Evolutionary conservation across 1,140 invertebrate genomes (phyloP), one percentile per base, ranked within the genome.

Genomic region (Aphelenchoides avenae): DNA sequence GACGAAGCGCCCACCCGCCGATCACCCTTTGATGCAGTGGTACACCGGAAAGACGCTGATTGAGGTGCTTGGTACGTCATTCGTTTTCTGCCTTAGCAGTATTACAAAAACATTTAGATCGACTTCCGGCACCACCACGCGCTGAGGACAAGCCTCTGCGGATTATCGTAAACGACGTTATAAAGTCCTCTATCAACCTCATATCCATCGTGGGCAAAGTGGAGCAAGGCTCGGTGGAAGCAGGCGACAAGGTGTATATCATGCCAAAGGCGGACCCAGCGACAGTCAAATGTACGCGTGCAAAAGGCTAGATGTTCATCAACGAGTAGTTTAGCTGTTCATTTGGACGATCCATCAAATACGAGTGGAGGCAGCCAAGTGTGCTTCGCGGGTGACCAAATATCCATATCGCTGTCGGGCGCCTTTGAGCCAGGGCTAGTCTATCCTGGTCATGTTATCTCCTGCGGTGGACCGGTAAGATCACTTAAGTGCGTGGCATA

Each of bases 381-480:
- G 81, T 54, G 85, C 85, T 97, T 94, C 83, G 92, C 93, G 60
- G 94, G 93, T 27, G 93, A 98, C 80, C 88, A 91, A 79, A 85
- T 89, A 0, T 84, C 84, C 27, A 77, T 94, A 0, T 89, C 86
- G 6, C 66, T 98, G 6, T 83, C 85, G 5, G 89, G 89, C 31
- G 83, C 80, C 42, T 83, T 84, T 65, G 79, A 81, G 40, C 71
- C 70, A 66, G 91, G 89, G 78, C 84, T 96, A 13, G 83, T 84
- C 27, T 83, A 91, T 42, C 91, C 92, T 4, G 86, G 85, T 74
- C 42, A 71, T 26, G 74, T 75, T 15, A 52, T 76, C 34, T 68
- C 64, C 29, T 57, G 59, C 31, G 68, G 75, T 20, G 71, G 75
- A 43, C 43, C 44, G 27, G 69, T 72, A 34, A 24, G 51, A 30